Evolutionary conservation across 2,797 vertebrate species (phyloP).

Genomic region (Heteromormyrus szaboi): DNA sequence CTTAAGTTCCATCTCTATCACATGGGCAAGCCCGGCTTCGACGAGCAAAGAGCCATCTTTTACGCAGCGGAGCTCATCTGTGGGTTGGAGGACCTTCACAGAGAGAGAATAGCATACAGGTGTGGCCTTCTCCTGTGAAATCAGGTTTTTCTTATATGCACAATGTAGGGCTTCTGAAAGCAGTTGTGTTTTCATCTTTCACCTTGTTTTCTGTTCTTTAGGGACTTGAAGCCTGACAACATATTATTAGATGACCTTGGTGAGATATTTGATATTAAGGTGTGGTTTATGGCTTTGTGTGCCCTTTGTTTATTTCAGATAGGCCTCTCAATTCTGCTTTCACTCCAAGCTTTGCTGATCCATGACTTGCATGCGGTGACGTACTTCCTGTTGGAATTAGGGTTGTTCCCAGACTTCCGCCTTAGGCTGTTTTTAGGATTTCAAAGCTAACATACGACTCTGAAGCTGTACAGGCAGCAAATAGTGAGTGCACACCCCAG

Average conservation of each 20-base stretch:
- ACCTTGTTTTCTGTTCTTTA: slow-evolving; percentile 34
- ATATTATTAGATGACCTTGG: slow-evolving; percentile 92
- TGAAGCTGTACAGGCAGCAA: neutral
- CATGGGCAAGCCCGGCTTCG: slow-evolving; percentile 91
- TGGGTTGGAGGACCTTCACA: slow-evolving; percentile 86
- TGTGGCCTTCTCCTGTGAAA: slow-evolving; percentile 33
- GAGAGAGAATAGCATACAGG: slow-evolving; percentile 91
- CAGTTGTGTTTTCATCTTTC: neutral
- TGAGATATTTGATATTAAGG: slow-evolving; percentile 51
- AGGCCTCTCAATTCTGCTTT: neutral
- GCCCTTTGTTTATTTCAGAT: neutral
- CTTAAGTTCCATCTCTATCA: slow-evolving; percentile 98
- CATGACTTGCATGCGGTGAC: neutral
- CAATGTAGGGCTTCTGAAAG: neutral
- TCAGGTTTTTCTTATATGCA: neutral
- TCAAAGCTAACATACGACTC: neutral
- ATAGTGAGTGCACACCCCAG: neutral
- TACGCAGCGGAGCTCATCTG: slow-evolving; percentile 92
- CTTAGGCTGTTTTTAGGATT: neutral
- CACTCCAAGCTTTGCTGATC: neutral
- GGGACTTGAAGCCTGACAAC: slow-evolving; percentile 95
- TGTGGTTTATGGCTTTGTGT: neutral
- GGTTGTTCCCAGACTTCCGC: neutral
- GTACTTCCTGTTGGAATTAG: neutral
- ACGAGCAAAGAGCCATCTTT: slow-evolving; percentile 79